Base-by-base conservation (phyloP, 1,140 invertebrate genomes). In the Trichogramma pretiosum region DNA sequence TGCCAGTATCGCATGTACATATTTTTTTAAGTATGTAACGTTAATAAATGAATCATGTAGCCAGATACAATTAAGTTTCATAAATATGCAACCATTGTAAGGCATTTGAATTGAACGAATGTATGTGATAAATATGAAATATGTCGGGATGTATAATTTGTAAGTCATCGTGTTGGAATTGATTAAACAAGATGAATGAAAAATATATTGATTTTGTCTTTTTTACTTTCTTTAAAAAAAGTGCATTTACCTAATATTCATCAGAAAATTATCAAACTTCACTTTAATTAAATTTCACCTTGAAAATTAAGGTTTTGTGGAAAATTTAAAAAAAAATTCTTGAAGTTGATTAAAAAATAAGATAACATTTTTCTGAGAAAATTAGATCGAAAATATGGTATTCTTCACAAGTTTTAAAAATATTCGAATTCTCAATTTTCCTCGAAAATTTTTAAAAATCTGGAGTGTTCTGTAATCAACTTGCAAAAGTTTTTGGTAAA, bases 1-100 rank as follows among this genome's bases (percentile, higher is more conserved):
- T 65, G 63, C 62, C 64, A 67, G 62, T 67, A 64, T 62, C 61
- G 46, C 61, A 56, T 64, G 64, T 67, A 65, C 57, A 65, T 65
- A 63, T 58, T 56, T 37, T 48, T 46, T 32, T 46, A 16, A 45
- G 40, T 19, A 39, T 38, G 22, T 50, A 50, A 50, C 36, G 5
- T 45, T 40, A 34, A 44, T 30, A 9, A 24, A 26, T n/a, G n/a
- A 19, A 44, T 34, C 21, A 50, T 45, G 30, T 50, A 45, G 36
- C 42, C 19, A 39, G n/a, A 28, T 50, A 50, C 32, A 50, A 8
- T 39, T 50, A 43, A 44, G 41, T 22, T 44, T 38, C 40, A 40
- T 28, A 43, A 35, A 46, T 23, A 34, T 40, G 26, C 13, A 45
- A 50, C 24, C 11, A 28, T 40, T 50, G 37, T 46, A 46, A 40